A percentile compares a stretch with the other conserved stretches of the same genome.
Evolutionary conservation across 2,888 invertebrate species (phyloP).

Genomic region (Meloe dianella): DNA sequence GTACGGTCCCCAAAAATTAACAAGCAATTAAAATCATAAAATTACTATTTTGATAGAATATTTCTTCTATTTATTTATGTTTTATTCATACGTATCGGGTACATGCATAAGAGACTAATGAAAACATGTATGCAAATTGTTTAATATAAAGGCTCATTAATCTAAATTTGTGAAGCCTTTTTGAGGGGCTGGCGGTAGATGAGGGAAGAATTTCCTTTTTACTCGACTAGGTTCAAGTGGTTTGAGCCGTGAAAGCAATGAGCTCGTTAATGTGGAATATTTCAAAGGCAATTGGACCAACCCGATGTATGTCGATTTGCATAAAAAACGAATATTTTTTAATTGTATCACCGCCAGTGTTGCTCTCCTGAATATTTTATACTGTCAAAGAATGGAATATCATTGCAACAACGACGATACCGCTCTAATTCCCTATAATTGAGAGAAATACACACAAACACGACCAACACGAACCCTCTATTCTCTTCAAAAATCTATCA

Average conservation of each 20-base stretch:
- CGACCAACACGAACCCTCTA: not conserved
- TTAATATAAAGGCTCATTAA: slow-evolving; percentile 29
- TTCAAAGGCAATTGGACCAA: slow-evolving; percentile 41
- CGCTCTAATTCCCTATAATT: not conserved
- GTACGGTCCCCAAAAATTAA: too few species aligned
- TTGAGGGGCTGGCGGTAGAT: not conserved
- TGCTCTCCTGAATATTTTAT: slow-evolving; percentile 29
- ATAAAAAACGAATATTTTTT: slow-evolving; percentile 51
- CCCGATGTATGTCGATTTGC: slow-evolving; percentile 43
- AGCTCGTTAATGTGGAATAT: slow-evolving; percentile 42
- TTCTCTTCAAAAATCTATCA: not conserved
- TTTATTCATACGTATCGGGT: not conserved
- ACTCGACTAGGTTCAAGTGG: slow-evolving; percentile 29
- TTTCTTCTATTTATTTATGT: not conserved
- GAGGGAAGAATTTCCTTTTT: slow-evolving; percentile 20
- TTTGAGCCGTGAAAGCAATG: slow-evolving; percentile 30
- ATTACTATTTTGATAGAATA: not conserved
- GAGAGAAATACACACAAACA: not conserved
- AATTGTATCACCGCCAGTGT: slow-evolving; percentile 46
- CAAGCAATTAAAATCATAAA: not conserved
- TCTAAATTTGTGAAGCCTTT: slow-evolving; percentile 23
- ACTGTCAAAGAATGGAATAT: slow-evolving; percentile 13
- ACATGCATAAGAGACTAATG: slow-evolving; percentile 3
- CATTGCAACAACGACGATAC: not conserved
- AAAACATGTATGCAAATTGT: slow-evolving; percentile 26